These are phyloP conservation scores for Echinarachnius parma DNA, from an alignment of 53 echinoderm and acorn worm species.

Conservation along the genomic window DNA sequence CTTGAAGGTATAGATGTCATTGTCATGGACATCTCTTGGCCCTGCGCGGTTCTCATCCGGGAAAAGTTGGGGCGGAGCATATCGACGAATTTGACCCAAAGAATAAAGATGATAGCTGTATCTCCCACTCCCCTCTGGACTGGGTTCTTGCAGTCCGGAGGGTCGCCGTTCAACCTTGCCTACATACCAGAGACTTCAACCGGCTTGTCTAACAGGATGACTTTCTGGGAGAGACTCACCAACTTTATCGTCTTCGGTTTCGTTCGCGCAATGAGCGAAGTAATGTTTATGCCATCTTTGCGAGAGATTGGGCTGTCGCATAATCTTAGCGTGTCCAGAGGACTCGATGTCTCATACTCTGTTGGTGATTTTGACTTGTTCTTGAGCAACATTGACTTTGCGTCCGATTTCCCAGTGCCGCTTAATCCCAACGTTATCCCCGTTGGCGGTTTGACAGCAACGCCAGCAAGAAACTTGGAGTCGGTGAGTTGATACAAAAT, in stretches of 20 bases:
- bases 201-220: constrained; percentile 25
- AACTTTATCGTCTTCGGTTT: constrained; percentile 18
- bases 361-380: constrained; percentile 22
- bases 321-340: not conserved
- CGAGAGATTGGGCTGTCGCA: not conserved
- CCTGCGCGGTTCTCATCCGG: constrained; percentile 1
- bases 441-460: constrained; percentile 23
- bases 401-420: constrained; percentile 16
- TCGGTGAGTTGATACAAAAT: no score
- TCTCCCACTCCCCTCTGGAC: not conserved
- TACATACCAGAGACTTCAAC: constrained; percentile 17
- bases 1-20: constrained; percentile 14
- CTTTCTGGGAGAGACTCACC: constrained; percentile 37
- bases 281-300: not conserved
- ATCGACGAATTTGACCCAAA: constrained; percentile 2
- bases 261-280: not conserved
- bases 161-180: constrained; percentile 19
- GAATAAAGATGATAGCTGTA: not conserved
- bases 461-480: no score
- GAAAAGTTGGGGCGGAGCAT: constrained; percentile 6
- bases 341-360: not conserved
- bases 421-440: constrained; percentile 14
- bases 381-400: constrained; percentile 3
- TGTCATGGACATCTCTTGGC: constrained; percentile 33
- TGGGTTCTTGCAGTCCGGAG: not conserved